Conservation (phyloP, 2,113 vertebrate genomes). For the Plestiodon gilberti region DNA sequence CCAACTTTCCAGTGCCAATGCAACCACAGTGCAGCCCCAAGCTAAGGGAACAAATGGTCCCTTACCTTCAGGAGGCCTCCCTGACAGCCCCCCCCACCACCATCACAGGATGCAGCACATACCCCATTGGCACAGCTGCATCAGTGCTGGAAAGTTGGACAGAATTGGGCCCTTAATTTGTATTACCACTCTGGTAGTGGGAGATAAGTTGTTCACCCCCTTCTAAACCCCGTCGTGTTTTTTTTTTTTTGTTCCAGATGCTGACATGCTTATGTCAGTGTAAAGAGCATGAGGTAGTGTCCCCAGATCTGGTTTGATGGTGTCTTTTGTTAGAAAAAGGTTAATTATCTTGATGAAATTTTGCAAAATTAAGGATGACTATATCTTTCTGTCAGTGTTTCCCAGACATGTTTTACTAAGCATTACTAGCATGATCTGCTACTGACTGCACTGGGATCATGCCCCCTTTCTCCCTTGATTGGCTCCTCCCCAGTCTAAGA, state of each 20-base stretch:
- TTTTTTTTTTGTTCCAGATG: neutral
- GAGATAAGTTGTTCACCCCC: neutral
- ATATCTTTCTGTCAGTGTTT: neutral
- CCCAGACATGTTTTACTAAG: neutral
- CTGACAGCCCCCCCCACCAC: too few relatives aligned
- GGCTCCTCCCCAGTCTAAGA: neutral
- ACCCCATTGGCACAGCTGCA: too few relatives aligned
- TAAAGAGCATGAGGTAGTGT: neutral
- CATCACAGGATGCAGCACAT: too few relatives aligned
- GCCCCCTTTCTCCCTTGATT: neutral
- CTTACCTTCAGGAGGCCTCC: too few relatives aligned
- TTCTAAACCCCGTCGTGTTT: neutral
- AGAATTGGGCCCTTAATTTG: neutral
- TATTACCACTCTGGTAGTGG: neutral
- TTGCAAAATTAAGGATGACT: neutral
- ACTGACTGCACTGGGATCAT: neutral
- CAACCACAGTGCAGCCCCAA: too few relatives aligned
- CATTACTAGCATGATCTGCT: neutral
- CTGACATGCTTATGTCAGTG: neutral
- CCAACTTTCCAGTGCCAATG: too few relatives aligned
- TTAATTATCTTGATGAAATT: too few relatives aligned
- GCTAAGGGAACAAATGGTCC: too few relatives aligned
- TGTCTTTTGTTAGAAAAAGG: too few relatives aligned
- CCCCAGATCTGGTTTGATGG: neutral
- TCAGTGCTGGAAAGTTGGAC: too few relatives aligned